phyloP scores from a whole-genome alignment of 1,140 invertebrate species.

The Gonatopus flavifemur region DNA sequence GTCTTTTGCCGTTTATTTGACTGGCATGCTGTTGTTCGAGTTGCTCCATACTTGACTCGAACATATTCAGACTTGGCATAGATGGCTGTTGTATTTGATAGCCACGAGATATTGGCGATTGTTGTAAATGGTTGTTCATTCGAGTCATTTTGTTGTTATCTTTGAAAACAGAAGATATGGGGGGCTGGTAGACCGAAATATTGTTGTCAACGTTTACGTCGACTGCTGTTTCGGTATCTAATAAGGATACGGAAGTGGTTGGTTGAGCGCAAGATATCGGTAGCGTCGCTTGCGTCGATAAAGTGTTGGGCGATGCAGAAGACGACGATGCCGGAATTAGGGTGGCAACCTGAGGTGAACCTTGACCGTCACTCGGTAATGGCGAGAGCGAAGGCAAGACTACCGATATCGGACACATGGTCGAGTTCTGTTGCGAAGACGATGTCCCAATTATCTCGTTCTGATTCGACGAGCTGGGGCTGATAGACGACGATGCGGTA shows the following conservation, averaged over 20 bases:
- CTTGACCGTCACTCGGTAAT: slow-evolving; percentile 26
- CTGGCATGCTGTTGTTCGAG: slow-evolving; percentile 25
- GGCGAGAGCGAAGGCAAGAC: slow-evolving; percentile 50
- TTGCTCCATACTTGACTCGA: slow-evolving; percentile 31
- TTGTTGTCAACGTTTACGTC: slow-evolving; percentile 36
- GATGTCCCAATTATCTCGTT: too few species aligned
- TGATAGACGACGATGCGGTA: too few species aligned
- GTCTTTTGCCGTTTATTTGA: slow-evolving; percentile 46
- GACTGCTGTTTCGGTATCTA: slow-evolving; percentile 38
- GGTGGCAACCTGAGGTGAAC: slow-evolving; percentile 22
- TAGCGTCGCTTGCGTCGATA: slow-evolving; percentile 22
- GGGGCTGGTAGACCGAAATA: too few species aligned
- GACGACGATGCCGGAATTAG: slow-evolving; percentile 24
- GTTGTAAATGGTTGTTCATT: slow-evolving; percentile 25
- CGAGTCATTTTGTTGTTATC: slow-evolving; percentile 23
- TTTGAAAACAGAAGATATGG: too few species aligned
- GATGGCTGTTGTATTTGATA: slow-evolving; percentile 34
- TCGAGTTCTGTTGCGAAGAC: slow-evolving; percentile 19
- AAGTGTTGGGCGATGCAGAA: slow-evolving; percentile 5
- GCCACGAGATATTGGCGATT: slow-evolving; percentile 29
- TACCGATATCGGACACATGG: slow-evolving; percentile 45
- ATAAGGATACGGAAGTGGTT: slow-evolving; percentile 15
- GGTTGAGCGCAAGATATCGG: slow-evolving; percentile 24
- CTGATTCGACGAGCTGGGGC: slow-evolving; percentile 13
- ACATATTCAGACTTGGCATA: slow-evolving; percentile 34